Conservation (phyloP, 2,797 vertebrate genomes). For the Dermochelys coriacea region DNA sequence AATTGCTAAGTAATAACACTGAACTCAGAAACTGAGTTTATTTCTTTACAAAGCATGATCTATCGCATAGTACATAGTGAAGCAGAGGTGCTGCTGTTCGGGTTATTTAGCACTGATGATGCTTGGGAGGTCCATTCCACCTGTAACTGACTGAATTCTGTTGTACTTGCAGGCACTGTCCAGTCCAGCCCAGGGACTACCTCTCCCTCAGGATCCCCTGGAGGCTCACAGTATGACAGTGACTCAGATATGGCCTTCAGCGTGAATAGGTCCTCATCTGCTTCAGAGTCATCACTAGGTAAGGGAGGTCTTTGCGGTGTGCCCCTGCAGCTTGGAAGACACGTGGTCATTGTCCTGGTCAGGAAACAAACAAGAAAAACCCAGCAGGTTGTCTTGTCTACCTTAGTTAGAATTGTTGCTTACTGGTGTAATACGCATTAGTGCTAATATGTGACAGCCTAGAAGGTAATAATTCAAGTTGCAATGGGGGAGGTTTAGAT, state of each 20-base stretch:
- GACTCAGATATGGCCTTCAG: constrained; percentile 98
- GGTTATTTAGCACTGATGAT: not conserved
- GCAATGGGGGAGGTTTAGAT: too few species aligned
- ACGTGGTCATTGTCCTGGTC: not conserved
- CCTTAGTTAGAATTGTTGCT: not conserved
- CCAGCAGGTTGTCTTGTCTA: not conserved
- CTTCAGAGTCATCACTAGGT: constrained; percentile 98
- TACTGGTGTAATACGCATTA: too few species aligned
- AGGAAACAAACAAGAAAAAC: not conserved
- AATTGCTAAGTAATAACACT: fast-evolving
- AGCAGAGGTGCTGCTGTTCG: fast-evolving
- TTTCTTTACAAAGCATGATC: not conserved
- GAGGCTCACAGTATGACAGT: constrained; percentile 94
- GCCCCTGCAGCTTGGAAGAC: not conserved
- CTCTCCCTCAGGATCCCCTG: constrained; percentile 93
- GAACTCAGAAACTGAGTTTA: not conserved
- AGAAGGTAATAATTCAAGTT: not conserved
- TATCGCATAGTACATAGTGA: fast-evolving
- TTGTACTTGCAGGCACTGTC: constrained; percentile 87
- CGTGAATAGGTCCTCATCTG: constrained; percentile 96
- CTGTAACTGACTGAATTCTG: not conserved
- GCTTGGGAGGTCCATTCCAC: fast-evolving
- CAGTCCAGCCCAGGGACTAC: constrained; percentile 89
- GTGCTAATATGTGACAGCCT: not conserved
- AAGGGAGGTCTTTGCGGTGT: constrained; percentile 52